Evolutionary conservation across 92 coral and sea anemone species (phyloP).

Genomic region (Metridium senile): DNA sequence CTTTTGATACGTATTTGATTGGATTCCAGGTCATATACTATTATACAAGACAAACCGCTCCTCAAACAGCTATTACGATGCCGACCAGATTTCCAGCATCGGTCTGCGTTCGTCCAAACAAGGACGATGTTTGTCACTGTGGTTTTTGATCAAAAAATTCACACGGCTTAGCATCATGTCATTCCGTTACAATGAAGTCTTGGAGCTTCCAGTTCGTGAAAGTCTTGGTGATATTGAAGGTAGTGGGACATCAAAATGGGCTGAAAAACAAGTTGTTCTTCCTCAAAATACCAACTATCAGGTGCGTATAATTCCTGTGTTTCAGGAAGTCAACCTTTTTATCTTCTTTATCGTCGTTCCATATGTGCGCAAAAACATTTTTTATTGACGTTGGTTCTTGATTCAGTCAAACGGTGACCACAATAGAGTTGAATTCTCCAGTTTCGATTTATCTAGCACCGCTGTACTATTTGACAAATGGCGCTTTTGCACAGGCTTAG

Average conservation of each 20-base stretch:
- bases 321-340: neutral
- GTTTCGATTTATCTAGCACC: too few species aligned
- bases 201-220: neutral
- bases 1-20: too few species aligned
- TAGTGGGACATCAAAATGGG: neutral
- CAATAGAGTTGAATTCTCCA: too few species aligned
- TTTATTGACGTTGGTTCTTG: too few species aligned
- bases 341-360: too few species aligned
- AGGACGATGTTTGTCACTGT: slow-evolving; percentile 27
- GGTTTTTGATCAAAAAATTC: slow-evolving; percentile 9
- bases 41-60: slow-evolving; percentile 4
- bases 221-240: slow-evolving; percentile 15
- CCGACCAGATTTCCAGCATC: slow-evolving; percentile 13
- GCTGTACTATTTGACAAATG: too few species aligned
- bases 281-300: slow-evolving; percentile 27
- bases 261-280: slow-evolving; percentile 21
- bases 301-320: slow-evolving; percentile 11
- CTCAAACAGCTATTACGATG: neutral
- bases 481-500: too few species aligned
- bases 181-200: slow-evolving; percentile 2
- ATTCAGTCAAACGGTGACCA: too few species aligned
- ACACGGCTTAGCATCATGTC: slow-evolving; percentile 6
- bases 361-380: too few species aligned
- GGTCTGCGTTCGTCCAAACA: slow-evolving; percentile 20
- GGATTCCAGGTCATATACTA: slow-evolving; percentile 25